These are phyloP conservation scores for Anoplopoma fimbria DNA, from an alignment of 2,113 vertebrate genomes.

Conservation along the genomic window DNA sequence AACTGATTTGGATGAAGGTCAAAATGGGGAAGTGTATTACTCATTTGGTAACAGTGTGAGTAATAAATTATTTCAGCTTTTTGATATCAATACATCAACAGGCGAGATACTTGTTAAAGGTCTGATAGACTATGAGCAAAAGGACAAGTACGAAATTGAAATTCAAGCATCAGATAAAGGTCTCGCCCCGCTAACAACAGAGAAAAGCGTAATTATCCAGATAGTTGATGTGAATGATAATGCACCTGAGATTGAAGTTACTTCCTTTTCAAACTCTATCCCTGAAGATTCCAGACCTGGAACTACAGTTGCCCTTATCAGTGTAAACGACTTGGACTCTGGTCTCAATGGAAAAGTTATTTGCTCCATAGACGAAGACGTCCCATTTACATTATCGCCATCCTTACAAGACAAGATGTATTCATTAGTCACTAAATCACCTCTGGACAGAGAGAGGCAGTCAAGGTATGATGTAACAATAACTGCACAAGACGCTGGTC, in stretches of 20 bases:
- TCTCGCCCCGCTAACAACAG: not conserved
- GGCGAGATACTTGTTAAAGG: constrained; percentile 72
- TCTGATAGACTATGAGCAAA: constrained; percentile 72
- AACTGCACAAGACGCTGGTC: constrained; percentile 63
- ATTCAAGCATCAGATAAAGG: constrained; percentile 78
- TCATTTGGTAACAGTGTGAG: constrained; percentile 70
- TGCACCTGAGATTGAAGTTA: constrained; percentile 62
- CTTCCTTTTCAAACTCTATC: constrained; percentile 58
- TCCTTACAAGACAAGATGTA: constrained; percentile 58
- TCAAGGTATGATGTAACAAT: constrained; percentile 67
- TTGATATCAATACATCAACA: constrained; percentile 62
- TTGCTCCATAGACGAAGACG: constrained; percentile 43
- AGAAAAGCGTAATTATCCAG: constrained; percentile 52
- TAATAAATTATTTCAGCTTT: constrained; percentile 31
- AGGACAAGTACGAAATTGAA: constrained; percentile 73
- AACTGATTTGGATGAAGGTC: constrained; percentile 76
- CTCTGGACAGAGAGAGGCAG: constrained; percentile 75
- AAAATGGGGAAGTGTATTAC: constrained; percentile 74
- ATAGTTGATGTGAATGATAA: constrained; percentile 70
- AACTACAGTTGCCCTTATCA: constrained; percentile 63
- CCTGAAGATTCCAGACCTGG: constrained; percentile 66
- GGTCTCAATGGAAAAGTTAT: constrained; percentile 69
- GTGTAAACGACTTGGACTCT: constrained; percentile 66
- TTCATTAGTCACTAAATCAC: constrained; percentile 50
- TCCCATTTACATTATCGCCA: constrained; percentile 55